Percentiles rank a stretch among this genome's conserved stretches.
phyloP scores from a whole-genome alignment of 2,797 vertebrate genomes.

The Halcyon leucocephala region DNA sequence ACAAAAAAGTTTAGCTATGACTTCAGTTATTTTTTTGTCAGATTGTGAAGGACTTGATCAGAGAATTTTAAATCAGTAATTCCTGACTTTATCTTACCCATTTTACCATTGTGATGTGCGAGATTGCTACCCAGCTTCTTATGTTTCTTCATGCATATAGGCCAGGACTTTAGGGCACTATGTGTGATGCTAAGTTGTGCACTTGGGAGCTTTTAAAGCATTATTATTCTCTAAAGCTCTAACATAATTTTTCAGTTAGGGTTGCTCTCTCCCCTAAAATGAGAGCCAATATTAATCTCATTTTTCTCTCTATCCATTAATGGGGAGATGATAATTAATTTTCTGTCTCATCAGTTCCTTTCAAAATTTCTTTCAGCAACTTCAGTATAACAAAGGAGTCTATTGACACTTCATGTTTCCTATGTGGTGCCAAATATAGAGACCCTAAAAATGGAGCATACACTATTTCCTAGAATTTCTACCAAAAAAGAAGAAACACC shows the following conservation, averaged over 20 bases:
- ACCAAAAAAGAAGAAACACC: neutral
- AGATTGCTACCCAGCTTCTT: neutral
- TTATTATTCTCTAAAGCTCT: neutral
- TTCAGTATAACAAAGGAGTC: neutral
- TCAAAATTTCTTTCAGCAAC: neutral
- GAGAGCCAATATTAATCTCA: neutral
- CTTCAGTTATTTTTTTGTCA: neutral
- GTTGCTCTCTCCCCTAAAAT: neutral
- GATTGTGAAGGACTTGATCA: neutral
- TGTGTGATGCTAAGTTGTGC: neutral
- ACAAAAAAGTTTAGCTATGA: neutral
- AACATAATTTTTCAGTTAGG: neutral
- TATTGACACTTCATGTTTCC: neutral
- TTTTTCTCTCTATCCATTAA: neutral
- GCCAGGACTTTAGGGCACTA: neutral
- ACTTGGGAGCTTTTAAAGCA: fast-evolving
- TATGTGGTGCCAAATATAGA: neutral
- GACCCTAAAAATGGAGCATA: neutral
- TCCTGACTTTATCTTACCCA: neutral
- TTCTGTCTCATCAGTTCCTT: neutral
- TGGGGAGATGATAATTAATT: neutral
- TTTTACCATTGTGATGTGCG: neutral
- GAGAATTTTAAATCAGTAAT: neutral
- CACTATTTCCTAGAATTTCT: neutral
- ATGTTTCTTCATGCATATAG: neutral